Conservation (phyloP, 2,797 vertebrate genomes). For the Acipenser oxyrinchus region DNA sequence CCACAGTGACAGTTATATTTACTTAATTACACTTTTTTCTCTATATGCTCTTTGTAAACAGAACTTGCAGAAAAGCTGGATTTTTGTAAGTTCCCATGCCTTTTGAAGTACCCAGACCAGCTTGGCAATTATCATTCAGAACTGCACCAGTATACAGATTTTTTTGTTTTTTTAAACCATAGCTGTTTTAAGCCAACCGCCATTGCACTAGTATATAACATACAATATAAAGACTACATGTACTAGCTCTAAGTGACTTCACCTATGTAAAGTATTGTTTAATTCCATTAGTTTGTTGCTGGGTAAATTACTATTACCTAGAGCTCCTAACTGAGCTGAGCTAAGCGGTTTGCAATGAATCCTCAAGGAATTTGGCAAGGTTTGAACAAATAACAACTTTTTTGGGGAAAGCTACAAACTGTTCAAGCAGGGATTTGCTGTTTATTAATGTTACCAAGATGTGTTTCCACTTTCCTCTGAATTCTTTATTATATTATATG, state of each 20-base stretch:
- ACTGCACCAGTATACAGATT: too few relatives aligned
- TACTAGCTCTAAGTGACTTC: too few relatives aligned
- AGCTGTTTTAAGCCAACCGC: too few relatives aligned
- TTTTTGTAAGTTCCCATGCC: too few relatives aligned
- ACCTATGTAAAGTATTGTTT: too few relatives aligned
- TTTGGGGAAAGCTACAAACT: neutral
- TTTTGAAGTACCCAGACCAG: too few relatives aligned
- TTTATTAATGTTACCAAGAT: neutral
- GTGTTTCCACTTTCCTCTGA: neutral
- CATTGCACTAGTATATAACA: too few relatives aligned
- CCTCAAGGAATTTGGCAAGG: neutral
- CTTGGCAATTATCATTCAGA: too few relatives aligned
- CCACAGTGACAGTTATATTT: constrained; percentile 15
- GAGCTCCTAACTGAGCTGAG: neutral
- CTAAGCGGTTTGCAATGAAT: constrained; percentile 1
- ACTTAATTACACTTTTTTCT: constrained; percentile 13
- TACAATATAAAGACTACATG: too few relatives aligned
- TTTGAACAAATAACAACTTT: neutral
- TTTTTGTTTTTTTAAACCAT: too few relatives aligned
- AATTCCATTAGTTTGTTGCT: too few relatives aligned
- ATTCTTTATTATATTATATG: too few relatives aligned
- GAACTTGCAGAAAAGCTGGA: constrained; percentile 1
- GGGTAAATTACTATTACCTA: neutral
- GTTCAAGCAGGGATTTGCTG: neutral
- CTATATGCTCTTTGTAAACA: constrained; percentile 14